Evolutionary conservation across 1,140 invertebrate species (phyloP).

Genomic region (Drosophila guanche): DNA sequence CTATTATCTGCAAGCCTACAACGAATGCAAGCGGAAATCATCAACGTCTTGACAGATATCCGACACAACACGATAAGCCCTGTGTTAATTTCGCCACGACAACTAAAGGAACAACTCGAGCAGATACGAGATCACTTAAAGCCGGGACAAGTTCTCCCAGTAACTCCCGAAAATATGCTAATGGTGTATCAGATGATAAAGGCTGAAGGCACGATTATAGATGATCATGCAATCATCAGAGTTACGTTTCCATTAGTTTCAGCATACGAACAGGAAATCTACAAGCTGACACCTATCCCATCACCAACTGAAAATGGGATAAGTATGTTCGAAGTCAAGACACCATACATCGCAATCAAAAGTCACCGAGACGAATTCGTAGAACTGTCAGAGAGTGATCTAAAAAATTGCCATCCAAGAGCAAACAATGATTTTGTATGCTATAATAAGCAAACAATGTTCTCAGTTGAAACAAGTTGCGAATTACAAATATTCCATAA

Average conservation of each 20-base stretch:
- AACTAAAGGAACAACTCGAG: too few relatives aligned
- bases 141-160: background rate
- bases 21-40: too few relatives aligned
- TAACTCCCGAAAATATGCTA: background rate
- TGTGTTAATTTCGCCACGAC: too few relatives aligned
- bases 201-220: background rate
- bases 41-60: too few relatives aligned
- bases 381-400: background rate
- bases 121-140: background rate
- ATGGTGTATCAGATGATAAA: background rate
- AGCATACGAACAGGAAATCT: background rate
- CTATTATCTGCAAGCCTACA: too few relatives aligned
- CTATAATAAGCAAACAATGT: background rate
- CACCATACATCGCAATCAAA: background rate
- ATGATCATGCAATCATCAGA: background rate
- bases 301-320: background rate
- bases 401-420: background rate
- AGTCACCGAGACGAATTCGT: background rate
- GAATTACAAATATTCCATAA: too few relatives aligned
- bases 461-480: too few relatives aligned
- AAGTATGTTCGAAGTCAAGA: background rate
- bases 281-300: background rate
- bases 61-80: too few relatives aligned
- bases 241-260: slow-evolving; percentile 1
- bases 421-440: background rate